Base-by-base conservation (phyloP, 2,888 invertebrate genomes). In the Tricholauxania praeusta region DNA sequence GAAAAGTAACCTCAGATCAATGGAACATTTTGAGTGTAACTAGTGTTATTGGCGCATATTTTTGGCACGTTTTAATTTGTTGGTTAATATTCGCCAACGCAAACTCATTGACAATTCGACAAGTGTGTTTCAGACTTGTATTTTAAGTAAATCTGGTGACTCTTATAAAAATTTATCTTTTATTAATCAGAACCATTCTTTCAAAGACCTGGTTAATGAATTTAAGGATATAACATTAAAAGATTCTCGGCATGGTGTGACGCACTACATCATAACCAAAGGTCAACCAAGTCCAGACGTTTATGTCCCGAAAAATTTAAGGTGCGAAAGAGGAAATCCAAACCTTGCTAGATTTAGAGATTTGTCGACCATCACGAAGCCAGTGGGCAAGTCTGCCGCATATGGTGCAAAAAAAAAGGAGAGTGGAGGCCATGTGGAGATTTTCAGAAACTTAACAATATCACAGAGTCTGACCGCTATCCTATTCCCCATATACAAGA, bases 291-390 rank as follows among this genome's bases (percentile, higher is more conserved):
- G 22, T 22, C 3, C 22, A 22, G 22, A 22, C 22, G 22, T 3
- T 1, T 70, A 66, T 6, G 67, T 72, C 3, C 70, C 75, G 55
- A 75, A 73, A 47, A 51, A 73, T 12, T 64, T 1, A 22, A 22
- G 22, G 22, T 22, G 22, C 22, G 22, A 62, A n/a, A 28, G 75
- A 12, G 14, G 76, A 2, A 80, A 87, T 22, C 22, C 22, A 22
- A 22, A 22, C 3, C 22, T 22, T 22, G 22, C 22, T 22, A 22
- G 22, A 22, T 22, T 22, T 22, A 22, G 22, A 3, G 22, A 22
- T 22, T 22, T 22, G 22, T 22, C 22, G 22, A 22, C 60, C 15
- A 15, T 10, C 64, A 17, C 49, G 12, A 12, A 70, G 53, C 76
- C 78, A 70, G 74, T n/a, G n/a, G n/a, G n/a, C 74, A 52, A 65